phyloP scores from a whole-genome alignment of 2,888 invertebrate species.

The Caenorhabditis sinica region DNA sequence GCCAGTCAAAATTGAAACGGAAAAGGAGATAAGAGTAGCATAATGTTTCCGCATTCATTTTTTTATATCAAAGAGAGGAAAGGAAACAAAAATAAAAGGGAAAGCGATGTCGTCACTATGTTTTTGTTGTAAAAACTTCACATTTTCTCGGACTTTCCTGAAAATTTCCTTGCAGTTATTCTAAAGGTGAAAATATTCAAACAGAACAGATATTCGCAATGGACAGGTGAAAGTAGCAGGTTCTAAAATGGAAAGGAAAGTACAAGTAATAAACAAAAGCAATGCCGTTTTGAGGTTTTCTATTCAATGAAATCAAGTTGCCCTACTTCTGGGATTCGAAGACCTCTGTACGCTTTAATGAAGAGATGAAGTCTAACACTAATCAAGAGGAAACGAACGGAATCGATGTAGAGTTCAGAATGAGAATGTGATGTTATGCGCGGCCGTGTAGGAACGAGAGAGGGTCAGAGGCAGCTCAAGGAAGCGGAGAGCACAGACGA shows the following conservation, averaged over 20 bases:
- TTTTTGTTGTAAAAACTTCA: constrained; percentile 16
- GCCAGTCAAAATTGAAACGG: neutral
- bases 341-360: neutral
- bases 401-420: constrained; percentile 43
- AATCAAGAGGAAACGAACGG: constrained; percentile 13
- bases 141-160: neutral
- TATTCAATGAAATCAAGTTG: too few relatives aligned
- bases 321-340: neutral
- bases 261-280: too few relatives aligned
- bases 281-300: too few relatives aligned
- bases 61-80: too few relatives aligned
- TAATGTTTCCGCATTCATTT: neutral
- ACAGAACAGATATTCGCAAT: too few relatives aligned
- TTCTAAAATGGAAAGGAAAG: too few relatives aligned
- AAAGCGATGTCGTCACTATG: constrained; percentile 27
- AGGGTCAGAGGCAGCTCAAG: constrained; percentile 18
- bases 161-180: neutral
- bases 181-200: neutral
- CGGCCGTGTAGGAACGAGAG: constrained; percentile 30
- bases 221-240: too few relatives aligned
- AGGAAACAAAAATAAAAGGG: too few relatives aligned
- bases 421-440: constrained; percentile 52
- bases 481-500: constrained; percentile 45
- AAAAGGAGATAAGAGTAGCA: neutral
- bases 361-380: neutral